Percentiles rank a stretch among this genome's conserved stretches.
These are phyloP conservation scores for Spilosoma lubricipeda DNA, from an alignment of 2,888 invertebrate genomes.

Conservation along the genomic window DNA sequence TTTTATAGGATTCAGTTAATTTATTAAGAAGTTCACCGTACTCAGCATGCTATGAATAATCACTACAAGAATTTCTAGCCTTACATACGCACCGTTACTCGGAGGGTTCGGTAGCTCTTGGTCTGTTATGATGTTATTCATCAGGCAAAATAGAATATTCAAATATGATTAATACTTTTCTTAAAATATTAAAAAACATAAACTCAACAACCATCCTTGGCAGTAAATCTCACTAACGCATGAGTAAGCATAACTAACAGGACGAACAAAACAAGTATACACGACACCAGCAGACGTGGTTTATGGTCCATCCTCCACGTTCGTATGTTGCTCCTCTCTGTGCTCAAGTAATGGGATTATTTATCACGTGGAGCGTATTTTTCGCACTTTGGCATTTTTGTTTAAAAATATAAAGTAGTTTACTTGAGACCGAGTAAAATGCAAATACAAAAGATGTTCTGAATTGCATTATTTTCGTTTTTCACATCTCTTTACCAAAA, in stretches of 20 bases:
- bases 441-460: neutral
- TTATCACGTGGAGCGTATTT: neutral
- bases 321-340: neutral
- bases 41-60: too few relatives aligned
- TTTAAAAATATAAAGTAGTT: neutral
- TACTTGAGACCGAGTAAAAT: neutral
- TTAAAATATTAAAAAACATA: neutral
- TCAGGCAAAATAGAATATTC: neutral
- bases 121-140: too few relatives aligned
- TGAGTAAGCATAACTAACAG: constrained; percentile 18
- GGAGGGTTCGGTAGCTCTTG: too few relatives aligned
- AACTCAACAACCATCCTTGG: neutral
- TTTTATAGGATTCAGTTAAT: too few relatives aligned
- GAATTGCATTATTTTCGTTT: neutral
- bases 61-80: too few relatives aligned
- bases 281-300: constrained; percentile 23
- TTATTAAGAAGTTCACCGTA: too few relatives aligned
- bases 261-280: constrained; percentile 23
- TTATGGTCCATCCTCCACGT: constrained; percentile 17
- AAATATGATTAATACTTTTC: neutral
- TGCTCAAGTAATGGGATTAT: neutral
- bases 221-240: constrained; percentile 19
- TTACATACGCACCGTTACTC: too few relatives aligned
- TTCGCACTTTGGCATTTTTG: neutral
- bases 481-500: neutral